These are phyloP conservation scores for Diploscapter pachys DNA, from an alignment of 1,140 invertebrate species.

Conservation along the genomic window DNA sequence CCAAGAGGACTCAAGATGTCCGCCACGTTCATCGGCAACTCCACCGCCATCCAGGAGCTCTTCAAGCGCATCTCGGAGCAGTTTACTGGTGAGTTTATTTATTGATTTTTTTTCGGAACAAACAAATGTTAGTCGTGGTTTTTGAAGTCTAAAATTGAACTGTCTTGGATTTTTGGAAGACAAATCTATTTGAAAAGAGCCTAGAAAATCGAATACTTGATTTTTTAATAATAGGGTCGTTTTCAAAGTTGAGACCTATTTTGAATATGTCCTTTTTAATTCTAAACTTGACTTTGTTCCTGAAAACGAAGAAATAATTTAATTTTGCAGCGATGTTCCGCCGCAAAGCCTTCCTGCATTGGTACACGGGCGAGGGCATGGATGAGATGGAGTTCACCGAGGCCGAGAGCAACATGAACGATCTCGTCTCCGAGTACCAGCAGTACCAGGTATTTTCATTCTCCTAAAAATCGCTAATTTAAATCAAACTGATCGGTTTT, in stretches of 20 bases:
- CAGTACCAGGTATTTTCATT: slow-evolving; percentile 66
- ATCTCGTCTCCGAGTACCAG: slow-evolving; percentile 67
- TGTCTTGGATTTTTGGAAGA: too few relatives aligned
- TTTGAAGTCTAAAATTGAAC: not conserved
- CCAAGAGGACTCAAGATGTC: slow-evolving; percentile 64
- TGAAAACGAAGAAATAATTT: not conserved
- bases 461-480: too few relatives aligned
- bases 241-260: too few relatives aligned
- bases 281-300: not conserved
- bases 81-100: slow-evolving; percentile 60
- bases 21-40: slow-evolving; percentile 63
- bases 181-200: too few relatives aligned
- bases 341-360: slow-evolving; percentile 83
- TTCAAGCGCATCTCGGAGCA: slow-evolving; percentile 75
- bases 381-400: slow-evolving; percentile 70
- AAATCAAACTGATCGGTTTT: too few relatives aligned
- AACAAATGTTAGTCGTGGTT: not conserved
- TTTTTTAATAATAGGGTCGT: not conserved
- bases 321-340: slow-evolving; percentile 73
- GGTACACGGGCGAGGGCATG: slow-evolving; percentile 71
- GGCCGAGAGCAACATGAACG: slow-evolving; percentile 75
- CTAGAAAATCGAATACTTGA: too few relatives aligned
- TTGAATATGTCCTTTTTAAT: too few relatives aligned
- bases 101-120: not conserved
- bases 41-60: slow-evolving; percentile 73